Percentiles rank a stretch among this genome's conserved stretches.
phyloP scores from a whole-genome alignment of 2,113 vertebrate genomes.

The Clarias batrachus region DNA sequence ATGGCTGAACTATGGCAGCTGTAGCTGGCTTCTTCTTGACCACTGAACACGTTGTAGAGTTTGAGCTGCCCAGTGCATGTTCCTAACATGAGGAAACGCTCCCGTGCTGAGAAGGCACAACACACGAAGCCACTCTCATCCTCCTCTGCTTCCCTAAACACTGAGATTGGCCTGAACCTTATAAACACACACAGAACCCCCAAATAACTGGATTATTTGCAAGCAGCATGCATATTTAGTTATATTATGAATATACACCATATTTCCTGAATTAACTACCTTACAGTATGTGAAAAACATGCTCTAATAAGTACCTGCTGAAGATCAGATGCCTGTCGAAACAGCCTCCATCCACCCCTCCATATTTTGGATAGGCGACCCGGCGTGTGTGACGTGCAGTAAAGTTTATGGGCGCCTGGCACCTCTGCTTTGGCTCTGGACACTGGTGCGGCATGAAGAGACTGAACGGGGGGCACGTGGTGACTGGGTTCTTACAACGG shows the following conservation, averaged over 20 bases:
- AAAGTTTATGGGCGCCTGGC: constrained; percentile 95
- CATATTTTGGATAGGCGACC: constrained; percentile 95
- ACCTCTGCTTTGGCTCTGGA: constrained; percentile 97
- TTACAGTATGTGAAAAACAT: background rate
- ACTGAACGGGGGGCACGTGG: constrained; percentile 98
- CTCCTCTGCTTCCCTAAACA: constrained; percentile 96
- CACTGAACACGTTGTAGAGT: constrained; percentile 96
- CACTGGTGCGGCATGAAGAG: constrained; percentile 98
- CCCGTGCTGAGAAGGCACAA: constrained; percentile 95
- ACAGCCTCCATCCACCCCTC: constrained; percentile 95
- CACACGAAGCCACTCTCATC: constrained; percentile 98
- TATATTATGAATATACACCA: background rate
- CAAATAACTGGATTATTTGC: background rate
- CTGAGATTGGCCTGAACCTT: constrained; percentile 97
- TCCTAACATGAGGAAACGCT: constrained; percentile 96
- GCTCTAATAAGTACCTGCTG: constrained; percentile 82
- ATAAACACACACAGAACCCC: background rate
- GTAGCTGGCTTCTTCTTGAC: constrained; percentile 97
- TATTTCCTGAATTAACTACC: background rate
- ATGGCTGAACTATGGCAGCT: constrained; percentile 96
- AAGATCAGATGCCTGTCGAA: constrained; percentile 99
- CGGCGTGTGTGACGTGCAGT: constrained; percentile 90
- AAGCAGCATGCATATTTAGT: background rate
- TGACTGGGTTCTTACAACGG: constrained; percentile 98
- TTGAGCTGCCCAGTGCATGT: constrained; percentile 96